phyloP scores from a whole-genome alignment of 2,113 vertebrate species.

The Erythrocercus mccallii region DNA sequence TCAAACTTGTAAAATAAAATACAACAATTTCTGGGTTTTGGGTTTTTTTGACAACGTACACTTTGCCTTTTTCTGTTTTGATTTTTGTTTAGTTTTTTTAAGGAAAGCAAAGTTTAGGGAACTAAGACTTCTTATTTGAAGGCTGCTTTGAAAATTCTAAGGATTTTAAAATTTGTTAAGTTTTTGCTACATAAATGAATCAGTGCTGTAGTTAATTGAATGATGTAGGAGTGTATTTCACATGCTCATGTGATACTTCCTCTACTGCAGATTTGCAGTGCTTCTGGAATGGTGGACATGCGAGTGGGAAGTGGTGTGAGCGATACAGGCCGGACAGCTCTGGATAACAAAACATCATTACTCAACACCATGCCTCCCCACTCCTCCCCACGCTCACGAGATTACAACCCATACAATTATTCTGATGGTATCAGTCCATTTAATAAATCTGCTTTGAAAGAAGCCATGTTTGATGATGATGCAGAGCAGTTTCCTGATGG shows the following conservation, averaged over 20 bases:
- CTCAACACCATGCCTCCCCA: slow-evolving; percentile 89
- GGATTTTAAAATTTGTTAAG: not conserved
- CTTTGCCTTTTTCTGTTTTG: not conserved
- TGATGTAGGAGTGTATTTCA: not conserved
- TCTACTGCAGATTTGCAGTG: slow-evolving; percentile 64
- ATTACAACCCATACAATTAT: slow-evolving; percentile 90
- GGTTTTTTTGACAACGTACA: rapidly evolving
- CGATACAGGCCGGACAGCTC: slow-evolving; percentile 83
- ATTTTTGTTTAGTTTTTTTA: not conserved
- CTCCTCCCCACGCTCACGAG: slow-evolving; percentile 84
- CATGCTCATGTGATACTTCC: rapidly evolving
- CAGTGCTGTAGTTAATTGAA: not conserved
- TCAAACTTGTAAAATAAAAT: not conserved
- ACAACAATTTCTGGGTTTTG: not conserved
- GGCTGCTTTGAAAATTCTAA: not conserved
- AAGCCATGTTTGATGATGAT: slow-evolving; percentile 86
- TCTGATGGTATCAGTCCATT: slow-evolving; percentile 81
- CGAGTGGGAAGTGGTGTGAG: slow-evolving; percentile 72
- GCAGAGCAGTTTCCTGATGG: slow-evolving; percentile 85
- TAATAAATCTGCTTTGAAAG: slow-evolving; percentile 87
- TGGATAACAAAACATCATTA: slow-evolving; percentile 92
- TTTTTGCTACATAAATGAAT: not conserved
- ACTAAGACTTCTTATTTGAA: not conserved
- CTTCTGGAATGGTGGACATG: slow-evolving; percentile 73
- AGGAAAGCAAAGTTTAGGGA: not conserved